phyloP scores from a whole-genome alignment of 2,888 invertebrate genomes.

The Drosophila subsilvestris region DNA sequence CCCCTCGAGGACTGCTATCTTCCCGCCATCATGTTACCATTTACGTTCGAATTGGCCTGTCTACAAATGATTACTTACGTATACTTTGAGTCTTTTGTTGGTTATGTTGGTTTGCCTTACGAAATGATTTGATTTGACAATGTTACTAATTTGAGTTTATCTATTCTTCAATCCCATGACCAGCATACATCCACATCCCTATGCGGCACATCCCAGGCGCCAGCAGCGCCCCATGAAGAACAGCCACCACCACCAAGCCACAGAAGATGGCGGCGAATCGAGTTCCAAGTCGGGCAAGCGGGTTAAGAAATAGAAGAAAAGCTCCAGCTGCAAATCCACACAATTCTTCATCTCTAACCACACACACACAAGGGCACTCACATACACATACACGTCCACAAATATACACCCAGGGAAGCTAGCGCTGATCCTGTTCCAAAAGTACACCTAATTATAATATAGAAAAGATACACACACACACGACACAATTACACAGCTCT shows the following conservation, averaged over 20 bases:
- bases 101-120: constrained; percentile 35
- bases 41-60: constrained; percentile 67
- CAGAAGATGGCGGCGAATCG: constrained; percentile 37
- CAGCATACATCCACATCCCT: constrained; percentile 84
- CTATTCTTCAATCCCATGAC: constrained; percentile 5
- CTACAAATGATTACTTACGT: constrained; percentile 56
- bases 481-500: neutral
- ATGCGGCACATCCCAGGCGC: constrained; percentile 81
- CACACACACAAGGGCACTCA: neutral
- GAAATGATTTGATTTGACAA: neutral
- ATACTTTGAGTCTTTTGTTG: constrained; percentile 40
- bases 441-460: neutral
- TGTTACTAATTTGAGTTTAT: constrained; percentile 21
- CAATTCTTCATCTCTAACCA: neutral
- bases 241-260: constrained; percentile 63
- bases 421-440: constrained; percentile 19
- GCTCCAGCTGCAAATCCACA: neutral
- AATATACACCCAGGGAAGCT: constrained; percentile 20
- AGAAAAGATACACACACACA: neutral
- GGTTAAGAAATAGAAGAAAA: constrained; percentile 56
- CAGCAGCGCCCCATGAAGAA: constrained; percentile 78
- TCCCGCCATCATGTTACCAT: constrained; percentile 42
- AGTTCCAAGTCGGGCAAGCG: constrained; percentile 53
- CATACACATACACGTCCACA: constrained; percentile 14
- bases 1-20: constrained; percentile 29